These are phyloP conservation scores for Agrotis ipsilon DNA, from an alignment of 2,888 invertebrate genomes.

Conservation along the genomic window DNA sequence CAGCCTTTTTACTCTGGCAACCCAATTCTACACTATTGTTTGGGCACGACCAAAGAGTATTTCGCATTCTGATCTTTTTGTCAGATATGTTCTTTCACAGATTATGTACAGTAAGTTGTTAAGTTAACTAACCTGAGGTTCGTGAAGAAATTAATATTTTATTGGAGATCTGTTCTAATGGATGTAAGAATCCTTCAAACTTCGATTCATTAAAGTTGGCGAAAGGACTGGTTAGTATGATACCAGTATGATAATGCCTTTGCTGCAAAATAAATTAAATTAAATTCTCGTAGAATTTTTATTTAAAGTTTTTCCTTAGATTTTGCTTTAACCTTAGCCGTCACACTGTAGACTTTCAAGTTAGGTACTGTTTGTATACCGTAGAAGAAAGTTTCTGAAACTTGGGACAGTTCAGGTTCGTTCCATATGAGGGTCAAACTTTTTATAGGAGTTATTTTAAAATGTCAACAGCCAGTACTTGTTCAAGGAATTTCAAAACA, in stretches of 20 bases:
- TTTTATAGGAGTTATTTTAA: constrained; percentile 24
- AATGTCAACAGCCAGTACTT: constrained; percentile 5
- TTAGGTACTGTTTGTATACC: constrained; percentile 15
- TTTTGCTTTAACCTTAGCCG: constrained; percentile 2
- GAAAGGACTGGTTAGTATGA: too few relatives aligned
- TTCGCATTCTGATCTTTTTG: constrained; percentile 61
- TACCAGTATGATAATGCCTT: not conserved
- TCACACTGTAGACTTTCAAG: not conserved
- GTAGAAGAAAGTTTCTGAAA: constrained; percentile 22
- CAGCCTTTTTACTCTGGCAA: constrained; percentile 73
- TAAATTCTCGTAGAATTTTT: not conserved
- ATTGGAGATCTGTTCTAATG: too few relatives aligned
- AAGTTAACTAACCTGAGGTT: too few relatives aligned
- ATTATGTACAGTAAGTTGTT: too few relatives aligned
- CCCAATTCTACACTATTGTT: constrained; percentile 78
- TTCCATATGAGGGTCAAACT: constrained; percentile 33
- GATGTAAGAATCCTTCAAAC: too few relatives aligned
- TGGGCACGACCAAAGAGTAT: constrained; percentile 62
- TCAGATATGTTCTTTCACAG: constrained; percentile 9
- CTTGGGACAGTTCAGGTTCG: constrained; percentile 34
- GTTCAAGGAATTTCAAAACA: constrained; percentile 23
- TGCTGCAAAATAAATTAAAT: not conserved
- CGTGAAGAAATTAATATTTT: too few relatives aligned
- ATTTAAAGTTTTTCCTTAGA: not conserved
- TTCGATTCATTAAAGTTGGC: too few relatives aligned